These are phyloP conservation scores for Holacanthella duospinosa DNA, from an alignment of 2,888 invertebrate species.

Conservation along the genomic window DNA sequence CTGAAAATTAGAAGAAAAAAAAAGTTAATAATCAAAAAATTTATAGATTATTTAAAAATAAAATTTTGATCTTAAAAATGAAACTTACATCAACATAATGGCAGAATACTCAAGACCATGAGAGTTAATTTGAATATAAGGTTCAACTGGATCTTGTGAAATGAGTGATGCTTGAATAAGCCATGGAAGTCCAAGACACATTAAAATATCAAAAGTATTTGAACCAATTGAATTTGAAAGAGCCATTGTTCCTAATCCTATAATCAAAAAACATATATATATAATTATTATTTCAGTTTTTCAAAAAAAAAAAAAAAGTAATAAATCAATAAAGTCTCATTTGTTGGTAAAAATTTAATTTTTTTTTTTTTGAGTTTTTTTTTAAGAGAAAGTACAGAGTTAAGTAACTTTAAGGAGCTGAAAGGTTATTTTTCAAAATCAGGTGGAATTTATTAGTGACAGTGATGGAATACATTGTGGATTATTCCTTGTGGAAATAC, in stretches of 20 bases:
- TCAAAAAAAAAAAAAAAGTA: too few relatives aligned
- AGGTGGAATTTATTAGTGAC: background rate
- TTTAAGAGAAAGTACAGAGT: too few relatives aligned
- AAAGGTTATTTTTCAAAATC: background rate
- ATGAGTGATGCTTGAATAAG: slow-evolving; percentile 55
- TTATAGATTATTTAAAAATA: too few relatives aligned
- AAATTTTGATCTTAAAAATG: too few relatives aligned
- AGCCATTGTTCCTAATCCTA: slow-evolving; percentile 82
- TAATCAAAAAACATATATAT: background rate
- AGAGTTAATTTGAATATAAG: slow-evolving; percentile 59
- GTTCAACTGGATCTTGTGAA: slow-evolving; percentile 47
- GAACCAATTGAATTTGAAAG: slow-evolving; percentile 84
- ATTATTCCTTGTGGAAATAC: too few relatives aligned
- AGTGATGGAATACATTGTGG: background rate
- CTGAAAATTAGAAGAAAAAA: too few relatives aligned
- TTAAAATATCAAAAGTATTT: slow-evolving; percentile 78
- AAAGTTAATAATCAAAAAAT: too few relatives aligned
- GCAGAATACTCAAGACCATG: slow-evolving; percentile 72
- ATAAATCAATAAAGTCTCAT: background rate
- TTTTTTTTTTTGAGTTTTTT: too few relatives aligned
- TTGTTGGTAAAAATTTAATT: too few relatives aligned
- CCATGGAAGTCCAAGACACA: slow-evolving; percentile 78
- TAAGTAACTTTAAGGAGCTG: too few relatives aligned
- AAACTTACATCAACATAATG: slow-evolving; percentile 52
- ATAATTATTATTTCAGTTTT: too few relatives aligned